Evolutionary conservation across 23 tunicate genomes (phyloP), one percentile per base, ranked within the genome.

Genomic region (Clavelina lepadiformis): DNA sequence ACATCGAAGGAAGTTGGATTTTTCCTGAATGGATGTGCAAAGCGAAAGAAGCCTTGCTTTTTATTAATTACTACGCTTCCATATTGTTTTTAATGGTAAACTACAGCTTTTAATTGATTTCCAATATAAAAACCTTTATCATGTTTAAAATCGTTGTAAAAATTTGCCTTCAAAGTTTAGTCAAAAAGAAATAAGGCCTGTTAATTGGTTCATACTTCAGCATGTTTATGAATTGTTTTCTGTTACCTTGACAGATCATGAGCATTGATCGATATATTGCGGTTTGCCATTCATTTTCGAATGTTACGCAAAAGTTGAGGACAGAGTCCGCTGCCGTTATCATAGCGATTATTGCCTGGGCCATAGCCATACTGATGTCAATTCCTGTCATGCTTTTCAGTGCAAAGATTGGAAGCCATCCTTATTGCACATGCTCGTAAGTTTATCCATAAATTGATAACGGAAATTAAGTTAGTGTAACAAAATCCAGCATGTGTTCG

Each of bases 251-350:
- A 15, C 65, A 85, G 94, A 41, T 78, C 15, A 85, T 85, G 94
- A 66, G 75, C 44, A 31, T 85, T 54, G 94, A 85, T 51, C 77
- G 94, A 31, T 85, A 85, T 69, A 85, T 85, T 47, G 94, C 94
- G 0, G 82, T 85, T n/a, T 85, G 94, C 67, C 85, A 78, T 32
- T 34, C 74, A 0, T 78, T 85, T 33, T 63, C 85, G 24, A 49
- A 45, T 8, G 25, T n/a, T 2, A 21, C 71, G 15, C 85, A 70
- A 44, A 71, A 55, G 35, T 41, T 85, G 24, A 65, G 94, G 19
- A 69, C 50, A 38, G 68, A 33, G 21, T 31, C n/a, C 2, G 47
- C 56, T 19, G 79, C 94, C 15, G 21, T 29, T 63, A 64, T 55
- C 19, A 77, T 85, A 3, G 47, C 85, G 25, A 41, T 36, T 46